Evolutionary conservation across 2,888 invertebrate species (phyloP).

Genomic region (Aleiodes alternator): DNA sequence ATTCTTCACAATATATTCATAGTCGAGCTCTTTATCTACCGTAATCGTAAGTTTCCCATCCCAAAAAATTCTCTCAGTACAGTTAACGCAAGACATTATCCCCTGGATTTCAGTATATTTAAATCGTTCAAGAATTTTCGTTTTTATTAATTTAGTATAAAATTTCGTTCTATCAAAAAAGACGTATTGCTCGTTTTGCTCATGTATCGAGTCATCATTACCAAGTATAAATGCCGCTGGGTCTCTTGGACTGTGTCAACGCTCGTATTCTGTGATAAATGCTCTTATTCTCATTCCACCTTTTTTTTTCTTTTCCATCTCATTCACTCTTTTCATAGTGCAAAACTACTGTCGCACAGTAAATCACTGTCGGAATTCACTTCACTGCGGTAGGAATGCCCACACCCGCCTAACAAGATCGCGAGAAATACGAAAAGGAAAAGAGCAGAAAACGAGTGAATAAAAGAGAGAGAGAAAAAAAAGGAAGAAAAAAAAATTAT

Average conservation of each 20-base stretch:
- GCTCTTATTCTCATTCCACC: slow-evolving; percentile 10
- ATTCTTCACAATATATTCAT: too few relatives aligned
- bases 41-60: too few relatives aligned
- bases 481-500: not conserved
- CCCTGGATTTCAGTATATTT: too few relatives aligned
- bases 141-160: too few relatives aligned
- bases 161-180: too few relatives aligned
- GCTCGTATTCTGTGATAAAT: slow-evolving; percentile 33
- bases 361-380: slow-evolving; percentile 48
- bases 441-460: not conserved
- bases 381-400: slow-evolving; percentile 33
- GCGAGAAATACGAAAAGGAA: not conserved
- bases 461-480: too few relatives aligned
- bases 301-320: slow-evolving; percentile 3
- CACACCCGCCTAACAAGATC: slow-evolving; percentile 27
- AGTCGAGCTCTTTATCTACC: too few relatives aligned
- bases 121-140: too few relatives aligned
- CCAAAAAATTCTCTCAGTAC: too few relatives aligned
- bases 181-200: too few relatives aligned
- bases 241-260: not conserved
- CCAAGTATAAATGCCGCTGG: not conserved
- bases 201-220: slow-evolving; percentile 12
- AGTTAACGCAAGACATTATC: too few relatives aligned
- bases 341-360: slow-evolving; percentile 18
- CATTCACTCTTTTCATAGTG: slow-evolving; percentile 29